Evolutionary conservation across 1,140 invertebrate genomes (phyloP), one percentile per base, ranked within the genome.

Genomic region (Bemisia tabaci): DNA sequence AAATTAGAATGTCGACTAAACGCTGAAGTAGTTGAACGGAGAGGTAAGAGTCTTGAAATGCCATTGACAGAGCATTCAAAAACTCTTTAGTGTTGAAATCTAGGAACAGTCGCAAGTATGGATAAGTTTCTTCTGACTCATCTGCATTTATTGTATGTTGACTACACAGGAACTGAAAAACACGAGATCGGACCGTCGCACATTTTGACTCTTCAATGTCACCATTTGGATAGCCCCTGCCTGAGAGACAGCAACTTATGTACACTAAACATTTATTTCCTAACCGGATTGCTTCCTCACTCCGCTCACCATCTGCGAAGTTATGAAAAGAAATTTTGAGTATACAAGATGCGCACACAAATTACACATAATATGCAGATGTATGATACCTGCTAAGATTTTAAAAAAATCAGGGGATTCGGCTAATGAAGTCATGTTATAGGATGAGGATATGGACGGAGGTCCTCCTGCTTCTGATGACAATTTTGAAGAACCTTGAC

Each of bases 251-350:
- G 73, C 94, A 95, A 65, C 93, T 95, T 59, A 90, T 83, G 74
- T 96, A 97, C 12, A 98, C 89, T 64, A 99, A 77, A 65, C 98
- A 79, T 71, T 94, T 92, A 72, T 95, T 95, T 22, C 95, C 96
- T 23, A 92, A 74, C 66, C 73, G 70, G 67, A 74, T 71, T 64
- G 72, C 75, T 64, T 75, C 68, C 48, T 74, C 71, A 48, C 33
- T 70, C 68, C 27, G 33, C 65, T 39, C 65, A 27, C 59, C 23
- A 62, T 69, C 68, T 39, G n/a, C n/a, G n/a, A n/a, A n/a, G n/a
- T n/a, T n/a, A n/a, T n/a, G n/a, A n/a, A n/a, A n/a, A n/a, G n/a
- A n/a, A n/a, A n/a, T n/a, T n/a, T n/a, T n/a, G n/a, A n/a, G n/a
- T n/a, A n/a, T n/a, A n/a, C n/a, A n/a, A n/a, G n/a, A n/a, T n/a